These are phyloP conservation scores for Rhabditophanes sp. DNA, from an alignment of 2,888 invertebrate species.

Conservation along the genomic window DNA sequence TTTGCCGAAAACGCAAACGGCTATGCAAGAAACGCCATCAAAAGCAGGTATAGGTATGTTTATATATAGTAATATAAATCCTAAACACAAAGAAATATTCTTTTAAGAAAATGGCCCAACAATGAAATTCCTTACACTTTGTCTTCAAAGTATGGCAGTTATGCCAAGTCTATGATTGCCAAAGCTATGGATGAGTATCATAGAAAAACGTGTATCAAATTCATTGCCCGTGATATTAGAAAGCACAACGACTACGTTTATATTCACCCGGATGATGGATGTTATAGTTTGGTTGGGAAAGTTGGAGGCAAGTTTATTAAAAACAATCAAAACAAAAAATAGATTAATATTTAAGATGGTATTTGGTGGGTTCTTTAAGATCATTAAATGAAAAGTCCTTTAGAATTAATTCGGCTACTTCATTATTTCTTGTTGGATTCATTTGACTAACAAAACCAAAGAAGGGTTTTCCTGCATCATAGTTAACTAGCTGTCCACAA, in stretches of 20 bases:
- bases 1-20: constrained; percentile 24
- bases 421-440: no score
- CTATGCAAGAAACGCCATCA: constrained; percentile 33
- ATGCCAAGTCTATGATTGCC: constrained; percentile 39
- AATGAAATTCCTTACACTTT: no score
- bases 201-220: constrained; percentile 52
- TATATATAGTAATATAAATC: not conserved
- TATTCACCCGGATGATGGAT: constrained; percentile 53
- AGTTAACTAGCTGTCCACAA: no score
- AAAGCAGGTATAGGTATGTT: constrained; percentile 28
- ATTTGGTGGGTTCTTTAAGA: constrained; percentile 15
- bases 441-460: no score
- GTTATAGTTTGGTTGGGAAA: constrained; percentile 61
- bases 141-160: constrained; percentile 36
- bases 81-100: constrained; percentile 1
- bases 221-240: constrained; percentile 15
- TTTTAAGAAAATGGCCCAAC: no score
- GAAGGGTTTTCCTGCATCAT: no score
- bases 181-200: constrained; percentile 50
- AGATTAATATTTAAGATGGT: constrained; percentile 8
- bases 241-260: constrained; percentile 50
- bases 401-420: no score
- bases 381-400: no score
- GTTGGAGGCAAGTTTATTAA: constrained; percentile 1
- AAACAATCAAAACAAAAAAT: not conserved